Evolutionary conservation across 2,888 invertebrate species (phyloP), one percentile per base, ranked within the genome.

Genomic region (Scaptomyza reducta): DNA sequence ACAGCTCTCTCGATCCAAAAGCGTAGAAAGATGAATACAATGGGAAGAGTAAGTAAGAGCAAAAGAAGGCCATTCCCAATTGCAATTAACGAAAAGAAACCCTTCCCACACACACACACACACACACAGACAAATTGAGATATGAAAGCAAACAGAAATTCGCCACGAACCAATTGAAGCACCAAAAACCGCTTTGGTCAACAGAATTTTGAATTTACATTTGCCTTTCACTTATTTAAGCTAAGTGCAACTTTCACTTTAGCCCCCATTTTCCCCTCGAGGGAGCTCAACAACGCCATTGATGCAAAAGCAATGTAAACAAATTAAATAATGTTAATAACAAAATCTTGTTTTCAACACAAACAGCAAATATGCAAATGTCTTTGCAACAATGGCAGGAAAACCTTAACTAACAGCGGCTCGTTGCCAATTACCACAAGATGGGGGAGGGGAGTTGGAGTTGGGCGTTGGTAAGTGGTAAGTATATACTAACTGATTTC

Each of bases 281-380:
- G 29, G 29, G 14, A 10, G 16, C 11, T 14, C 5, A 51, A 62
- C 5, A 51, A 62, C 3, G 63, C 70, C 38, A 60, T 61, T 67
- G 56, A 51, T 40, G 70, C 67, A 60, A 69, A 69, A 41, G 81
- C 77, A 81, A 62, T 58, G 81, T 70, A 83, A 84, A 83, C 83
- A 83, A 87, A 83, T 83, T 83, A 87, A 87, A 84, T 74, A 84
- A 83, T 87, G 83, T 81, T 83, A 83, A 83, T 81, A 83, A 87
- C 82, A 60, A 87, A 83, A 87, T 87, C 85, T 79, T 84, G 85
- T 87, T 83, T 79, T 79, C 85, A 81, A 79, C 74, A 84, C 81
- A 87, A 83, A 87, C 83, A 87, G 58, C 72, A 81, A 84, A 77
- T 83, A 83, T 83, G 83, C 85, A 87, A 83, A 83, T 83, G 81